These are phyloP conservation scores for Pachyuromys duprasi DNA, from an alignment of 2,797 vertebrate genomes.

Conservation along the genomic window DNA sequence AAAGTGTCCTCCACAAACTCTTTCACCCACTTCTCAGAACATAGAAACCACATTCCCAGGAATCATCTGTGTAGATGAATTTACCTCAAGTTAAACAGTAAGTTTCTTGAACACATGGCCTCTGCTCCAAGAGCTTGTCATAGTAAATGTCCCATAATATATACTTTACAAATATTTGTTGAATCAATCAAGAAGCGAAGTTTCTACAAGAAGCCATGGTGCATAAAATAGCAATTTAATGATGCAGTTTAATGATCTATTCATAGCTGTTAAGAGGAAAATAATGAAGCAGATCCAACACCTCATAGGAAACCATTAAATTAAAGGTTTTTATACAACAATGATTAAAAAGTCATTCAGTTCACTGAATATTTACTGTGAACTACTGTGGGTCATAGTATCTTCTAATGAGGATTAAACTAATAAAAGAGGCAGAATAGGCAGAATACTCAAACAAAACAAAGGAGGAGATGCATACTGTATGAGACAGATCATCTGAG, in stretches of 20 bases:
- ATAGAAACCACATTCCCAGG: background rate
- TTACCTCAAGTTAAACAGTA: background rate
- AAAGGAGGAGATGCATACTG: constrained; percentile 12
- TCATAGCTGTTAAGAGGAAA: constrained; percentile 39
- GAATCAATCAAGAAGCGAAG: constrained; percentile 51
- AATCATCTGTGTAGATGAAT: background rate
- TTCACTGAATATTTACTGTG: constrained; percentile 39
- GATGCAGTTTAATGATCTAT: constrained; percentile 42
- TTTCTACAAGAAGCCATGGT: constrained; percentile 48
- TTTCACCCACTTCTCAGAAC: background rate
- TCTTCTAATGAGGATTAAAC: constrained; percentile 32
- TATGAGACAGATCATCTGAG: background rate
- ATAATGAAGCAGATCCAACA: constrained; percentile 57
- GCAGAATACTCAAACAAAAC: constrained; percentile 35
- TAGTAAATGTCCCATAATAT: constrained; percentile 6
- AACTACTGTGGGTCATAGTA: constrained; percentile 1
- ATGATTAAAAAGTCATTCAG: constrained; percentile 60
- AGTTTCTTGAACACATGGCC: background rate
- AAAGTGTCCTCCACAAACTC: background rate
- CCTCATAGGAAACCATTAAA: constrained; percentile 2
- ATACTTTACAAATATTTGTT: constrained; percentile 57
- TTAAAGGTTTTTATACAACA: background rate
- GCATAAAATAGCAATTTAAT: constrained; percentile 57
- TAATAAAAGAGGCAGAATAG: background rate
- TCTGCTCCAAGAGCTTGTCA: background rate